Evolutionary conservation across 2,888 invertebrate genomes (phyloP).

Genomic region (Phengaris alcon): DNA sequence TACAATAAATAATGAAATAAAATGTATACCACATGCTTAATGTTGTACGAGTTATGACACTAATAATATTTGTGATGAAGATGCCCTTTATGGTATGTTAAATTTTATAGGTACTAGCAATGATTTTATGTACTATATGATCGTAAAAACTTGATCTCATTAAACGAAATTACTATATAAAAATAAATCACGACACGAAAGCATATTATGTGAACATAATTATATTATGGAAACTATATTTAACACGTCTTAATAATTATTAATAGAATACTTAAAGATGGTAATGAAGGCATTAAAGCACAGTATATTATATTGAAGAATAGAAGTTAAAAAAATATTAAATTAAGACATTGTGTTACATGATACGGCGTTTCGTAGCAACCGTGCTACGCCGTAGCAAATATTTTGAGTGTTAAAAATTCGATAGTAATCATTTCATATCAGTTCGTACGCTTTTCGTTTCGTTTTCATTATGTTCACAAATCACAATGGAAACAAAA

Average conservation of each 20-base stretch:
- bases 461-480: neutral
- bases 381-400: neutral
- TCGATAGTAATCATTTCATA: neutral
- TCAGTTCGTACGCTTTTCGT: neutral
- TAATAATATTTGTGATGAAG: constrained; percentile 31
- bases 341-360: no score
- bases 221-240: neutral
- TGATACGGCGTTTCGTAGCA: neutral
- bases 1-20: constrained; percentile 67
- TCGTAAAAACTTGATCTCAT: neutral
- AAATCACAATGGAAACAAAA: neutral
- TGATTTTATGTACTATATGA: neutral
- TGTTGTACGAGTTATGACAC: constrained; percentile 40
- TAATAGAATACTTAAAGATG: neutral
- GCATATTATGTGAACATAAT: neutral
- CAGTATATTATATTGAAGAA: no score
- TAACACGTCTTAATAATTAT: neutral
- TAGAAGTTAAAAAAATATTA: no score
- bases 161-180: neutral
- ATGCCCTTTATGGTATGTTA: constrained; percentile 24
- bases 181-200: neutral
- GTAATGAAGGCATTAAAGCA: no score
- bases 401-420: neutral
- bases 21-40: constrained; percentile 48
- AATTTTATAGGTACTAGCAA: constrained; percentile 19